A percentile compares a stretch with the other conserved stretches of the same genome.
Conservation (phyloP, 2,888 invertebrate genomes). For the Melipona bicolor region DNA sequence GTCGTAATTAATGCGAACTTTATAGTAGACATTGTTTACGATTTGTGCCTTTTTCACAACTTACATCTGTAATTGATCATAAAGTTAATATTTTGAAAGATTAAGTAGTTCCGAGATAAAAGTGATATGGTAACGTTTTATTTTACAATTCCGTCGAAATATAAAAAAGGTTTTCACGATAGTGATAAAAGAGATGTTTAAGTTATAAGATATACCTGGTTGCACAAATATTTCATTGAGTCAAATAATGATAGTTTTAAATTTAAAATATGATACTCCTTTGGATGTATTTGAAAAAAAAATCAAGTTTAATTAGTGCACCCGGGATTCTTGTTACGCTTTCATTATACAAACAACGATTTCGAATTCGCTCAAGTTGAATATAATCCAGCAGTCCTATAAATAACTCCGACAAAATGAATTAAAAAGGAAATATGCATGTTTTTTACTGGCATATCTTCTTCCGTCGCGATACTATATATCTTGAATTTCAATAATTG, state of each 20-base stretch:
- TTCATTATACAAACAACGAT: conserved; percentile 59
- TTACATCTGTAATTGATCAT: conserved; percentile 31
- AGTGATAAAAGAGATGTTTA: conserved; percentile 12
- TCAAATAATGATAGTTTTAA: not conserved
- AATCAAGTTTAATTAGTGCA: conserved; percentile 7
- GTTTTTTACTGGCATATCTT: conserved; percentile 40
- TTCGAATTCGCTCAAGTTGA: conserved; percentile 45
- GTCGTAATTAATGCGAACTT: conserved; percentile 27
- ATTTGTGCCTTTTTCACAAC: conserved; percentile 62
- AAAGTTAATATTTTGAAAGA: conserved; percentile 17
- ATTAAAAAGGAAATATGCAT: conserved; percentile 28
- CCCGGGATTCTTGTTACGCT: conserved; percentile 22
- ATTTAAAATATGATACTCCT: not conserved
- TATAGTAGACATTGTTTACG: conserved; percentile 51
- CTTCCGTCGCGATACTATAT: conserved; percentile 33
- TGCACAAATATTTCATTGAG: conserved; percentile 19
- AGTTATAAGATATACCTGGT: not conserved
- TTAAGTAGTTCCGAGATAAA: not conserved
- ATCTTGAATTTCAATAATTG: conserved; percentile 25
- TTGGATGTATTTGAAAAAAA: not conserved
- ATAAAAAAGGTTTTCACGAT: conserved; percentile 1
- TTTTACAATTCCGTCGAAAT: conserved; percentile 21
- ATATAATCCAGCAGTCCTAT: conserved; percentile 26
- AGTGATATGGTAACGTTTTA: conserved; percentile 16
- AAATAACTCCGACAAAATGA: conserved; percentile 13